Base-by-base conservation (phyloP, 1,140 invertebrate genomes). In the Varroa destructor region DNA sequence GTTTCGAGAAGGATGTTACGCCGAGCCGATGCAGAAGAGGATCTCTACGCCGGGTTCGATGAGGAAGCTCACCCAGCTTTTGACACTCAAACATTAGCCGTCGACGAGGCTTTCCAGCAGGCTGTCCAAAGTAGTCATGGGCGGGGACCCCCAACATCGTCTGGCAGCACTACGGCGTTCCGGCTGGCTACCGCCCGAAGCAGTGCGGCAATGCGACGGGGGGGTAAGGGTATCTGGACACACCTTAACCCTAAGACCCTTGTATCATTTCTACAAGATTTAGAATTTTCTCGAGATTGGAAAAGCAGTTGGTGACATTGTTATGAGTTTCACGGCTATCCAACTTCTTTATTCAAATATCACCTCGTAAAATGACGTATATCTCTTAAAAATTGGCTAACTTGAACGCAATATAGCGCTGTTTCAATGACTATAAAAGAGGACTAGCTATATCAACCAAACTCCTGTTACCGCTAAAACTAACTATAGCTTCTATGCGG, bases 11-110 rank as follows among this genome's bases (percentile, higher is more conserved):
- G 1, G 61, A 67, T 67, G 61, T 46, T 67, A 14, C 61, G 61
- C 2, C 61, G 61, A 67, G 61, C 61, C 1, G 61, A 67, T 46
- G 61, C 61, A 1, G 61, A 67, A 40, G 55, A 86, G 74, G 86
- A 87, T 77, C 78, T 87, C 64, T 88, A 88, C 78, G 81, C 81
- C 54, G 86, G 86, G 43, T 87, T 85, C 75, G 86, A 87, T 80
- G 85, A 87, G 73, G 86, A 85, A 75, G 75, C 72, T 74, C 82
- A 85, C 75, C 83, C 85, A 8, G 81, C 81, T 6, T 80, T 87
- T 43, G 85, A 84, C 75, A 85, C 84, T 36, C 83, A 80, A 79
- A 83, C 86, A 79, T 78, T 88, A 55, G 83, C 84, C 71, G 81
- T 85, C 76, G 87, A 88, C 81, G 83, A 84, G 75, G 81, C 79